phyloP scores from a whole-genome alignment of 2,888 invertebrate species.

The Ormyrus labotus region DNA sequence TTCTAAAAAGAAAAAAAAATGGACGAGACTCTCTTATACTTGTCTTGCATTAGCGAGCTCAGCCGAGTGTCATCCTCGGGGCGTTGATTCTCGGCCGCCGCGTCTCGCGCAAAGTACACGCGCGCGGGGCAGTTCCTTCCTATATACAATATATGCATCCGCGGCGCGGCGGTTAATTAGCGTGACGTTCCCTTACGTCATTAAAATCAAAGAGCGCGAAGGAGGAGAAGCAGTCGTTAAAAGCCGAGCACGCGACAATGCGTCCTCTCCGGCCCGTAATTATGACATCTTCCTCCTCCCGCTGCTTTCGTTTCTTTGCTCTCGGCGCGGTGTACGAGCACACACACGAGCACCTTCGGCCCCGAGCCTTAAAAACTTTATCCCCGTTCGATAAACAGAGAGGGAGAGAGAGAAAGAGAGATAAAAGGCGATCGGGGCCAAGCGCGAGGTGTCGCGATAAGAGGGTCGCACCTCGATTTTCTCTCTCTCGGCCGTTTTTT shows the following conservation, averaged over 20 bases:
- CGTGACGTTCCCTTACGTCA: slow-evolving; percentile 36
- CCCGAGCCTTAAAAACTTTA: slow-evolving; percentile 21
- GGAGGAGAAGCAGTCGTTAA: slow-evolving; percentile 4
- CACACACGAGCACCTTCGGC: background rate
- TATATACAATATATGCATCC: no score
- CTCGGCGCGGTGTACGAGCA: background rate
- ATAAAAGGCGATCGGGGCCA: slow-evolving; percentile 46
- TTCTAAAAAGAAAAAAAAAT: no score
- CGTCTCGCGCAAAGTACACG: background rate
- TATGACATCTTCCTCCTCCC: slow-evolving; percentile 20
- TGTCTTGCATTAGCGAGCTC: no score
- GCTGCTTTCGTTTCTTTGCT: background rate
- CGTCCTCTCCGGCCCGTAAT: background rate
- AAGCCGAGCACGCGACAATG: slow-evolving; percentile 9
- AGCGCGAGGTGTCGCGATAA: slow-evolving; percentile 54
- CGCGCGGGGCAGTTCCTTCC: background rate
- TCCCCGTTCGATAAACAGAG: slow-evolving; percentile 44
- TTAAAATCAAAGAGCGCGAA: slow-evolving; percentile 41
- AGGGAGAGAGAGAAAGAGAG: slow-evolving; percentile 10
- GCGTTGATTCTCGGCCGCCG: no score
- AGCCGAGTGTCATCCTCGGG: no score
- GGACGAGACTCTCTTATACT: no score
- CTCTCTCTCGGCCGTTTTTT: slow-evolving; percentile 16
- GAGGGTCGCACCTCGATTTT: slow-evolving; percentile 64
- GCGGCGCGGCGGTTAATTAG: slow-evolving; percentile 29